A percentile compares a stretch with the other conserved stretches of the same genome.
phyloP scores from a whole-genome alignment of 2,113 vertebrate species.

The Brienomyrus longianalis region DNA sequence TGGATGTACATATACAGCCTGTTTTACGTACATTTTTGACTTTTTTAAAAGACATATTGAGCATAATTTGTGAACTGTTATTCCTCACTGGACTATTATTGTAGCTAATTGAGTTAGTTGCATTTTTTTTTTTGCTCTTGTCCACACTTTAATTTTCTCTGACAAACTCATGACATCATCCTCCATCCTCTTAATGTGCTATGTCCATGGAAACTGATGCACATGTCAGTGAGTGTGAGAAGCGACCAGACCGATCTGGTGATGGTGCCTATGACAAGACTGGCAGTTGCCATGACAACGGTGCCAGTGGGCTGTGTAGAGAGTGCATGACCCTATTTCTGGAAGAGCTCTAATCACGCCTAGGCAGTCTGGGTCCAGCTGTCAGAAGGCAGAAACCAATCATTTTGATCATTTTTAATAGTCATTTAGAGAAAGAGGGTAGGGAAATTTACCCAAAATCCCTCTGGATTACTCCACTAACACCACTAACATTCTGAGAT shows the following conservation, averaged over 20 bases:
- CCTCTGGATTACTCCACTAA: background rate
- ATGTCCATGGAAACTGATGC: constrained; percentile 19
- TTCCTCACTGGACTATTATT: background rate
- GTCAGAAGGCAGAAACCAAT: background rate
- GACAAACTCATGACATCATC: constrained; percentile 5
- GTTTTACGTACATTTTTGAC: background rate
- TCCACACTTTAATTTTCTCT: constrained; percentile 8
- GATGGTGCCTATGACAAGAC: constrained; percentile 21
- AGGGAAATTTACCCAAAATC: constrained; percentile 7
- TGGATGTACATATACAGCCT: background rate
- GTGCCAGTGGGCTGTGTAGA: constrained; percentile 14
- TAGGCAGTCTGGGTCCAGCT: constrained; percentile 14
- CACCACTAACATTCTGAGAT: background rate
- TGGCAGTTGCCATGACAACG: constrained; percentile 35
- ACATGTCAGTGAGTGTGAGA: constrained; percentile 26
- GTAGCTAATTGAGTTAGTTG: background rate
- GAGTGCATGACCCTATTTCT: constrained; percentile 21
- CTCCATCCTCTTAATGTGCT: background rate
- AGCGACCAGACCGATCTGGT: constrained; percentile 22
- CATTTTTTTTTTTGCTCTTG: background rate
- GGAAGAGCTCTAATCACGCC: constrained; percentile 32
- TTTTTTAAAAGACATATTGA: background rate
- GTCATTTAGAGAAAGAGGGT: background rate
- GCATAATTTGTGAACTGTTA: background rate
- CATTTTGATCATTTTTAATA: constrained; percentile 15